Evolutionary conservation across 2,888 invertebrate species (phyloP).

Genomic region (Hydraecia micacea): DNA sequence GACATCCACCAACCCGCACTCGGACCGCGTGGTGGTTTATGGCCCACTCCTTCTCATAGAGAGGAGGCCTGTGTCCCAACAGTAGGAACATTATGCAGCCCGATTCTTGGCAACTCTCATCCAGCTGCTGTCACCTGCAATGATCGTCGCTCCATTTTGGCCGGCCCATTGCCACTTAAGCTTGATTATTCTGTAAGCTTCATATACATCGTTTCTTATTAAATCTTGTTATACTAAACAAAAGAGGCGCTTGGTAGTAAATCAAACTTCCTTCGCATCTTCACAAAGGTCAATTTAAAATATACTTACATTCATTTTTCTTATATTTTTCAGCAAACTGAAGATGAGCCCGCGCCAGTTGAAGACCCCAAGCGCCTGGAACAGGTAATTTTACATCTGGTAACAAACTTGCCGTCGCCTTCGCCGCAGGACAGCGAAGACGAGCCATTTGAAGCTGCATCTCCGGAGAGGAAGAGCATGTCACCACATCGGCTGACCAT

Average conservation of each 20-base stretch:
- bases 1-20: too few relatives aligned
- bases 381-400: slow-evolving; percentile 92
- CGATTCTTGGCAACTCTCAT: background rate
- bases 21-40: too few relatives aligned
- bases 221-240: too few relatives aligned
- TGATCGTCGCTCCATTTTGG: background rate
- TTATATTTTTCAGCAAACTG: slow-evolving; percentile 67
- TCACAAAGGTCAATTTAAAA: background rate
- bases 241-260: background rate
- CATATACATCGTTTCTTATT: background rate
- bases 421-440: slow-evolving; percentile 49
- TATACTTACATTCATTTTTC: background rate
- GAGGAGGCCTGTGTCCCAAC: too few relatives aligned
- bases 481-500: slow-evolving; percentile 71
- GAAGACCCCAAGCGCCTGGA: slow-evolving; percentile 93
- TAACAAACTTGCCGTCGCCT: slow-evolving; percentile 80
- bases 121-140: background rate
- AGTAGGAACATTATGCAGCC: too few relatives aligned
- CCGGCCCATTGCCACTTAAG: background rate
- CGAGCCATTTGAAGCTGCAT: background rate
- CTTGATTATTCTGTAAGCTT: background rate
- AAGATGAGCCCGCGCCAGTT: slow-evolving; percentile 79
- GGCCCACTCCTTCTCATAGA: too few relatives aligned
- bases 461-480: slow-evolving; percentile 39
- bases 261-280: background rate